These are phyloP conservation scores for Drepanosiphum platanoidis DNA, from an alignment of 2,888 invertebrate genomes.

Conservation along the genomic window DNA sequence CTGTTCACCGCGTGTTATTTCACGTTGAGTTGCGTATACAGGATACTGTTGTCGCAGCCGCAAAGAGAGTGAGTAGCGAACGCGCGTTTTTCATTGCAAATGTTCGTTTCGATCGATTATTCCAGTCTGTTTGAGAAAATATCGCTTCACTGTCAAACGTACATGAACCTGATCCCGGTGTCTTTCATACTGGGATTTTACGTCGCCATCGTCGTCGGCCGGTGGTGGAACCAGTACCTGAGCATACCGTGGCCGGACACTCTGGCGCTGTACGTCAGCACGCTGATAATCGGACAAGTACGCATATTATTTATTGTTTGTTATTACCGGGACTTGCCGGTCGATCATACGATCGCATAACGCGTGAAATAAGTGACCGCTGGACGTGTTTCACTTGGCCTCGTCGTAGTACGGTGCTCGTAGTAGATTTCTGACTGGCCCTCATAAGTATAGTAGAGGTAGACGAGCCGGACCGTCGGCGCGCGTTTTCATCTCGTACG, in stretches of 20 bases:
- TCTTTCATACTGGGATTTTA: conserved; percentile 95
- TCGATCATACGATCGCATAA: too few relatives aligned
- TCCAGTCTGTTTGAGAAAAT: conserved; percentile 65
- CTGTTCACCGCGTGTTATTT: conserved; percentile 67
- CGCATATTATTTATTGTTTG: conserved; percentile 65
- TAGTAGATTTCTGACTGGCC: too few relatives aligned
- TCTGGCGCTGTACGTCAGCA: conserved; percentile 87
- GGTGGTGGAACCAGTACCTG: conserved; percentile 96
- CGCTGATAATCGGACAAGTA: conserved; percentile 88
- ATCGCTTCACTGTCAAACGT: conserved; percentile 65
- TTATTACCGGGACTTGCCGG: too few relatives aligned
- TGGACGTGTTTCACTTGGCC: too few relatives aligned
- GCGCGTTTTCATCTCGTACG: too few relatives aligned
- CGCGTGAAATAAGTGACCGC: too few relatives aligned
- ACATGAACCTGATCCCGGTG: conserved; percentile 90
- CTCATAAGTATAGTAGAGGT: too few relatives aligned
- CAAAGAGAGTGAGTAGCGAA: conserved; percentile 66
- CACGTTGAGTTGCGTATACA: conserved; percentile 67
- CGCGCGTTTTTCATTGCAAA: not conserved
- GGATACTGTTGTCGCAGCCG: conserved; percentile 66
- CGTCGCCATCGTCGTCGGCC: conserved; percentile 86
- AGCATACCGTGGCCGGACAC: conserved; percentile 93
- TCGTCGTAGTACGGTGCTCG: too few relatives aligned
- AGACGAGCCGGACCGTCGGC: too few relatives aligned
- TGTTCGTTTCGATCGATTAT: not conserved